phyloP scores from a whole-genome alignment of 2,113 vertebrate species.

The Aviceda subcristata region DNA sequence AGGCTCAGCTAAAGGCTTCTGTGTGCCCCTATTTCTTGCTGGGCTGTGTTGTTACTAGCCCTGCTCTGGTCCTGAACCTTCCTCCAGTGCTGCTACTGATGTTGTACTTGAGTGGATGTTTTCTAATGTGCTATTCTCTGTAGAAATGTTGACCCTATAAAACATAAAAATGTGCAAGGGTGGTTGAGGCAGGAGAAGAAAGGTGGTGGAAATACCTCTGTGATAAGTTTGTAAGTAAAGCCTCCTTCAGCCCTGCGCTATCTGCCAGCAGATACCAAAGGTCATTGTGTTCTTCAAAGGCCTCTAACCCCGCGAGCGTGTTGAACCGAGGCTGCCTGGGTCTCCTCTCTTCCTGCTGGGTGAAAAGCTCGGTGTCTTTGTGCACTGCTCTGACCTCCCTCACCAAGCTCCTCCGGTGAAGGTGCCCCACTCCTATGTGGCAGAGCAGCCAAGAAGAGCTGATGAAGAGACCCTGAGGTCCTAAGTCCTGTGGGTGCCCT shows the following conservation, averaged over 20 bases:
- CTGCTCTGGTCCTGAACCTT: background rate
- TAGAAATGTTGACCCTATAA: background rate
- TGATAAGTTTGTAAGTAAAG: background rate
- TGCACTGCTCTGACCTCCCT: accelerated
- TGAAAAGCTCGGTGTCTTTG: accelerated
- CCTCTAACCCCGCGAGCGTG: accelerated
- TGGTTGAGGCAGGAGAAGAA: background rate
- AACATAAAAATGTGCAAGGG: background rate
- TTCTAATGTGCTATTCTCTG: background rate
- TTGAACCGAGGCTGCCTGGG: background rate
- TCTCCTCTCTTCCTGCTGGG: background rate
- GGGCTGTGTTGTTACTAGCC: background rate
- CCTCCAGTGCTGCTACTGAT: background rate
- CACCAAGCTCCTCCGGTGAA: accelerated
- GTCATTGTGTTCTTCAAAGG: accelerated
- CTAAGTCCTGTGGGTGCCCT: accelerated
- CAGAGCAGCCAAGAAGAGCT: accelerated
- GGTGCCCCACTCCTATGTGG: accelerated
- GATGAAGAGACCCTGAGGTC: accelerated
- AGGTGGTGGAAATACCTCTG: background rate
- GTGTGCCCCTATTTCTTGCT: background rate
- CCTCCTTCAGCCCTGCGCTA: background rate
- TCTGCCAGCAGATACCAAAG: background rate
- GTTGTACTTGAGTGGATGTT: background rate
- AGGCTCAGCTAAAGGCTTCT: background rate